Percentiles rank a stretch among this genome's conserved stretches.
These are phyloP conservation scores for Cancer borealis DNA, from an alignment of 2,888 invertebrate species.

Conservation along the genomic window DNA sequence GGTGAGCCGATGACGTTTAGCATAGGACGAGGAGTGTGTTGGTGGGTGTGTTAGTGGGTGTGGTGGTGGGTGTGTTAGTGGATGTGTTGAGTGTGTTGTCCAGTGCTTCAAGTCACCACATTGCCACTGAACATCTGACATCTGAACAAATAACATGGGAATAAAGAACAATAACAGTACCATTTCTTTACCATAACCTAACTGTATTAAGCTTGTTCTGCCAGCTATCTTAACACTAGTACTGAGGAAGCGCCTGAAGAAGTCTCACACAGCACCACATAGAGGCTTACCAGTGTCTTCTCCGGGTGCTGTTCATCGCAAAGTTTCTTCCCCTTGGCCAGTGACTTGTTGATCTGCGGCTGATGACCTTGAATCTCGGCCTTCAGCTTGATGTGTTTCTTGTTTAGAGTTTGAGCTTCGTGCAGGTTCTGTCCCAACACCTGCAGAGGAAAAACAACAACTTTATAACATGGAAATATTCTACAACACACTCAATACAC, in stretches of 20 bases:
- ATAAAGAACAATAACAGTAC: not conserved
- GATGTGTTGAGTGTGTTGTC: not conserved
- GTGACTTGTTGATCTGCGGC: conserved; percentile 90
- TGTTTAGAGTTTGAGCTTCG: conserved; percentile 93
- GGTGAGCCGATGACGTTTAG: not conserved
- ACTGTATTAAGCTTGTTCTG: not conserved
- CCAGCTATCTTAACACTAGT: not conserved
- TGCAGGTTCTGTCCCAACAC: conserved; percentile 90
- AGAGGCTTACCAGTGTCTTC: conserved; percentile 79
- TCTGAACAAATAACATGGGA: not conserved
- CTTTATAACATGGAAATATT: too few relatives aligned
- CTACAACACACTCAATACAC: too few relatives aligned
- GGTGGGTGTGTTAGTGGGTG: too few relatives aligned
- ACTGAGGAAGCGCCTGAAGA: not conserved
- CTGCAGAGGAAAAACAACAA: conserved; percentile 48
- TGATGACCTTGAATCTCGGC: conserved; percentile 93
- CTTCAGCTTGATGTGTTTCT: conserved; percentile 95
- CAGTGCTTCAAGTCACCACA: not conserved
- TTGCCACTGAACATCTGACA: not conserved
- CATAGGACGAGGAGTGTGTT: not conserved
- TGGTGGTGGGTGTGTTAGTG: not conserved
- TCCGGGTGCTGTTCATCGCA: conserved; percentile 90
- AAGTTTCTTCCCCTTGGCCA: conserved; percentile 88
- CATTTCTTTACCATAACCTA: not conserved
- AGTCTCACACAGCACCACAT: not conserved